Conservation (phyloP, 2,113 vertebrate genomes). For the Condylura cristata region DNA sequence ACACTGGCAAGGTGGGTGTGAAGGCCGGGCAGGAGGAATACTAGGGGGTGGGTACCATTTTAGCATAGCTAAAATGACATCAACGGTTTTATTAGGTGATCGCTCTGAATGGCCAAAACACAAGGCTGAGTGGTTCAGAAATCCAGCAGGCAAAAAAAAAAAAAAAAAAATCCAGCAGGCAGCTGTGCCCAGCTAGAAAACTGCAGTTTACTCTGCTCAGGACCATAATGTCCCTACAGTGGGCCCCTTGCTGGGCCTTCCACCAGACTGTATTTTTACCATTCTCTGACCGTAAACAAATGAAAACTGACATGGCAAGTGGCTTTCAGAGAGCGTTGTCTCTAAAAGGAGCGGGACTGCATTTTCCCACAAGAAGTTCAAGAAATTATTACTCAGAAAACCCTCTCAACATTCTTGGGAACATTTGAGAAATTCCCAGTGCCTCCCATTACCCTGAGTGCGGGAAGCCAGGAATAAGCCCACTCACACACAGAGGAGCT, state of each 20-base stretch:
- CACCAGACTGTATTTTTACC: background rate
- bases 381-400: slow-evolving; percentile 75
- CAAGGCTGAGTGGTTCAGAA: background rate
- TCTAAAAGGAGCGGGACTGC: slow-evolving; percentile 63
- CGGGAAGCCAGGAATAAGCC: slow-evolving; percentile 52
- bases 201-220: background rate
- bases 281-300: background rate
- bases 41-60: background rate
- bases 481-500: background rate
- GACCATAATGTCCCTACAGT: fast-evolving
- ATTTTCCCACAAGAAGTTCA: slow-evolving; percentile 73
- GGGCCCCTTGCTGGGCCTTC: background rate
- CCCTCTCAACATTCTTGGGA: slow-evolving; percentile 51
- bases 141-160: too few species aligned
- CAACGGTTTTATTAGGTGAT: background rate
- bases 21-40: background rate
- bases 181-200: fast-evolving
- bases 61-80: background rate
- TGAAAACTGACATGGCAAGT: background rate
- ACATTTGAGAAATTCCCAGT: slow-evolving; percentile 74
- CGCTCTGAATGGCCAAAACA: background rate
- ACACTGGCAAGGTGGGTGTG: background rate
- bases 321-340: slow-evolving; percentile 37
- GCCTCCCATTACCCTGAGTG: background rate
- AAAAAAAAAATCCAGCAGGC: too few species aligned